These are phyloP conservation scores for Ecliptopera silaceata DNA, from an alignment of 2,888 invertebrate species.

Conservation along the genomic window DNA sequence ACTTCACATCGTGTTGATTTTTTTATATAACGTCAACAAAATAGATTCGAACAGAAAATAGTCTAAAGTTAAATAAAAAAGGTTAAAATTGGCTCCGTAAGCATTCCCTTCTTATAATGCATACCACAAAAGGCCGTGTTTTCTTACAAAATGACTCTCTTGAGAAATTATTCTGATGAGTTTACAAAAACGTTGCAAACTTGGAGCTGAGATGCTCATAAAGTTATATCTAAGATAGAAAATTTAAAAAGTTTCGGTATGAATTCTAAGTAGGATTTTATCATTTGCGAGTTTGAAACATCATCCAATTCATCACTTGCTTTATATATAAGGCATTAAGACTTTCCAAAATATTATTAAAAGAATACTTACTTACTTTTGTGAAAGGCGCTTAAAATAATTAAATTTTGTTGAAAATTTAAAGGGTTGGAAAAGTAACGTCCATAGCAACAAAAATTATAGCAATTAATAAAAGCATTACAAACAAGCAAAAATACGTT, in stretches of 20 bases:
- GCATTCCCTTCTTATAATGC: constrained; percentile 10
- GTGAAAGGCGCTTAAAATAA: too few relatives aligned
- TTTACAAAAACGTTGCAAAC: constrained; percentile 35
- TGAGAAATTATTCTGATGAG: constrained; percentile 39
- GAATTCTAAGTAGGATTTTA: constrained; percentile 22
- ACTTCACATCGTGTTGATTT: too few relatives aligned
- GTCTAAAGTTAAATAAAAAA: neutral
- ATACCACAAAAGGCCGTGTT: constrained; percentile 25
- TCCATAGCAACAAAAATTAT: too few relatives aligned
- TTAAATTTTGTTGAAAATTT: too few relatives aligned
- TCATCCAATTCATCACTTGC: neutral
- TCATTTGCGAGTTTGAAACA: constrained; percentile 9
- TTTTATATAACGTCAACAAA: too few relatives aligned
- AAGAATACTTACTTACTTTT: too few relatives aligned
- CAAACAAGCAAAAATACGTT: too few relatives aligned
- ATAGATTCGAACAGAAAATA: too few relatives aligned
- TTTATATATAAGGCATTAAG: too few relatives aligned
- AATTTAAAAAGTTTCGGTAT: constrained; percentile 17
- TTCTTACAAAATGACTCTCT: constrained; percentile 31
- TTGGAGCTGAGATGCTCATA: constrained; percentile 27
- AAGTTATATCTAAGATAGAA: constrained; percentile 17
- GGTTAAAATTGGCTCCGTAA: constrained; percentile 8
- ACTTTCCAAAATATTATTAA: too few relatives aligned
- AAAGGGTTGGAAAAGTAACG: too few relatives aligned
- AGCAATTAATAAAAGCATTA: too few relatives aligned